Conservation (phyloP, 2,888 invertebrate genomes). For the Drosophila sordidapex region DNA sequence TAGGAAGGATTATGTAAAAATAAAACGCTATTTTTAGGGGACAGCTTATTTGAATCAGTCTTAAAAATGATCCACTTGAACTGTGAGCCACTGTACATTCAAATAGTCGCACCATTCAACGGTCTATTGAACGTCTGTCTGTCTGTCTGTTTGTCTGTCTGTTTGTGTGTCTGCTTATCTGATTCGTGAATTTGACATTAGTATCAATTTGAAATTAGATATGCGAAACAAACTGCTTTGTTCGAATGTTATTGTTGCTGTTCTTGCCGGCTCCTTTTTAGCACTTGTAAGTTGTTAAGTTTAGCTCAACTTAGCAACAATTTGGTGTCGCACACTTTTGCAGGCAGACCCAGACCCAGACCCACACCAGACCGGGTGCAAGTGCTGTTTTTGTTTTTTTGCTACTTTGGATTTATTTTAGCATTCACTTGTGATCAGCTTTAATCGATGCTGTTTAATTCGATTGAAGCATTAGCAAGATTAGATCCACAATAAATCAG, state of each 20-base stretch:
- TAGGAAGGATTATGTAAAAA: too few species aligned
- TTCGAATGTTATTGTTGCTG: not conserved
- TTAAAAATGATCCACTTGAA: too few species aligned
- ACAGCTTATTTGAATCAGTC: too few species aligned
- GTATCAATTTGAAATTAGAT: conserved; percentile 24
- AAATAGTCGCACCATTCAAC: conserved; percentile 9
- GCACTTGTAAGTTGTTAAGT: not conserved
- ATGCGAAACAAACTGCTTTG: conserved; percentile 5
- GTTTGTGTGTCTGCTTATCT: conserved; percentile 10
- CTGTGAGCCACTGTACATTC: too few species aligned
- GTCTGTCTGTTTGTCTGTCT: not conserved
- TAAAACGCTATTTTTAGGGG: too few species aligned
- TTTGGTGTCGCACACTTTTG: not conserved
- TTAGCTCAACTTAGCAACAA: conserved; percentile 29
- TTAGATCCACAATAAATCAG: not conserved
- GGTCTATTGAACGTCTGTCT: conserved; percentile 8
- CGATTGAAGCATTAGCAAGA: conserved; percentile 9
- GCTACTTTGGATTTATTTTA: conserved; percentile 31
- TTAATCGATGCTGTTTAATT: conserved; percentile 28
- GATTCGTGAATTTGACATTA: conserved; percentile 59
- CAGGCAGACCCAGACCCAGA: not conserved
- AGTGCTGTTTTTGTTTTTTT: not conserved
- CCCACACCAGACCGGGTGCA: not conserved
- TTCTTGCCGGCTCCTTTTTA: conserved; percentile 28
- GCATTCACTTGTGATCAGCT: conserved; percentile 46